Conservation (phyloP, 2,113 vertebrate genomes). For the Campylomormyrus tamandua region DNA sequence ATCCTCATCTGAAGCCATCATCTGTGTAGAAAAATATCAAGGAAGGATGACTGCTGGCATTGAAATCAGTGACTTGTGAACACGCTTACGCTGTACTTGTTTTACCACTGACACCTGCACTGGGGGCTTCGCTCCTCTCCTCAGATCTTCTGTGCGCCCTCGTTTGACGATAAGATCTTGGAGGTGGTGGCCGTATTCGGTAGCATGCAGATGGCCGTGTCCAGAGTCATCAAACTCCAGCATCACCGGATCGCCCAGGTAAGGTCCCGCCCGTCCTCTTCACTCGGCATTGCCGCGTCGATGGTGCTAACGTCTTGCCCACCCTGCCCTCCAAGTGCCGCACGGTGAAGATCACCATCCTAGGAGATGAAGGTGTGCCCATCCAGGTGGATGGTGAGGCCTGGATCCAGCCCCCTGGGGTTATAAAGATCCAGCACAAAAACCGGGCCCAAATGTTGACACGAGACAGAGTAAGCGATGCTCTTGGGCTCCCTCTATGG, state of each 20-base stretch:
- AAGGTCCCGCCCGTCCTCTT: conserved; percentile 7
- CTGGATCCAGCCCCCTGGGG: conserved; percentile 92
- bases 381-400: conserved; percentile 96
- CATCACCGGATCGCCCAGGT: conserved; percentile 97
- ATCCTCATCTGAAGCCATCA: neutral
- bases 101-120: neutral
- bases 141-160: conserved; percentile 94
- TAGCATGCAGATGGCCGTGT: conserved; percentile 98
- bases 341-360: conserved; percentile 94
- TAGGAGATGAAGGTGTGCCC: conserved; percentile 92
- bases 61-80: neutral
- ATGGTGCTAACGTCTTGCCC: too few relatives aligned
- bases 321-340: conserved; percentile 64
- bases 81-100: neutral
- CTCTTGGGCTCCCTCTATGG: too few relatives aligned
- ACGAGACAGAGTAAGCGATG: conserved; percentile 79
- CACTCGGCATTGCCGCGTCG: too few relatives aligned
- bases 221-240: conserved; percentile 92
- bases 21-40: neutral
- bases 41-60: neutral
- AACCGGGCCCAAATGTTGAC: conserved; percentile 97
- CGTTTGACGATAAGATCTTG: conserved; percentile 94
- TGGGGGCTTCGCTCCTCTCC: conserved; percentile 24
- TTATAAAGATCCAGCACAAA: conserved; percentile 97
- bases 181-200: conserved; percentile 94